Percentiles rank a stretch among this genome's conserved stretches.
These are phyloP conservation scores for Menura novaehollandiae DNA, from an alignment of 2,113 vertebrate species.

Conservation along the genomic window DNA sequence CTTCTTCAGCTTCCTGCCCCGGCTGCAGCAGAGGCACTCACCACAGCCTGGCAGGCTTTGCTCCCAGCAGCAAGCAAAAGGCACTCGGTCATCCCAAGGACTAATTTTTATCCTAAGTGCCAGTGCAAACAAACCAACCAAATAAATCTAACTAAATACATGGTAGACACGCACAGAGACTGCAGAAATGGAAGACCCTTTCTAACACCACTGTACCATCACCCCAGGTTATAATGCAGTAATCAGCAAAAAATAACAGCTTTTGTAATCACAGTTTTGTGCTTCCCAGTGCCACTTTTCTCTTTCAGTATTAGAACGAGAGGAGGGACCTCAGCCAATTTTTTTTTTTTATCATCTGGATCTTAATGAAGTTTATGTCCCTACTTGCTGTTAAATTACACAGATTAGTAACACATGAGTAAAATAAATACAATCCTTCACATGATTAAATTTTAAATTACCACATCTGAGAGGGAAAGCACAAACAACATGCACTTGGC, in stretches of 20 bases:
- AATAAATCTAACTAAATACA: neutral
- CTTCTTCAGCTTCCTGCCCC: neutral
- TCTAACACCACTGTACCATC: neutral
- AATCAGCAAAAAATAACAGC: neutral
- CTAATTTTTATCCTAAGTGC: neutral
- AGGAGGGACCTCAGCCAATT: neutral
- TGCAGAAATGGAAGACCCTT: neutral
- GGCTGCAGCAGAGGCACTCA: neutral
- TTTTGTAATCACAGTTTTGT: neutral
- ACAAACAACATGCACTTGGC: neutral
- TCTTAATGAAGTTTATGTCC: constrained; percentile 34
- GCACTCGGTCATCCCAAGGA: neutral
- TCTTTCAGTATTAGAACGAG: neutral
- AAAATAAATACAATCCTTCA: constrained; percentile 37
- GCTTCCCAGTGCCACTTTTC: neutral
- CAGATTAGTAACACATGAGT: constrained; percentile 48
- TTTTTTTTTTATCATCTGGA: neutral
- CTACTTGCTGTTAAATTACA: constrained; percentile 48
- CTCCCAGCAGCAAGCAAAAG: neutral
- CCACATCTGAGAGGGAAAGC: neutral
- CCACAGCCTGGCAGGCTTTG: accelerated
- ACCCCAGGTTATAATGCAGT: neutral
- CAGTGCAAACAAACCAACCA: neutral
- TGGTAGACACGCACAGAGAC: neutral
- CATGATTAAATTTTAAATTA: constrained; percentile 23